A percentile compares a stretch with the other conserved stretches of the same genome.
These are phyloP conservation scores for Polydrusus pterygomalis DNA, from an alignment of 2,888 invertebrate species.

Conservation along the genomic window DNA sequence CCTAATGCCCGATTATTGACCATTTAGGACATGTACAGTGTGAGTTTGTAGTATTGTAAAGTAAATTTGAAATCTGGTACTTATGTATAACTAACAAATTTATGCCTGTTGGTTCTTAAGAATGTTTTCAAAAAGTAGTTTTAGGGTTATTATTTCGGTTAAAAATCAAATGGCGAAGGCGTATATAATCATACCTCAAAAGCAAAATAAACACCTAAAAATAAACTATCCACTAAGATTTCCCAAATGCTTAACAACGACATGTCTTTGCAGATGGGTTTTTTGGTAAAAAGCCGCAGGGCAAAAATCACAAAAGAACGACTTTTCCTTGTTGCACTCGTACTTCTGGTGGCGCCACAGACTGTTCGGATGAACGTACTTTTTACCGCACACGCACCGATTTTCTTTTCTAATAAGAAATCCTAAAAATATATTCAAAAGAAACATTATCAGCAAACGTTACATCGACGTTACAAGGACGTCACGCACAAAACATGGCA, in stretches of 20 bases:
- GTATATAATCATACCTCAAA: no score
- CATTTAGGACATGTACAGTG: no score
- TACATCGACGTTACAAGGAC: not conserved
- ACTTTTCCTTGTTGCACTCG: slow-evolving; percentile 80
- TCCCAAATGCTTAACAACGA: slow-evolving; percentile 50
- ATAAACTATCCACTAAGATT: not conserved
- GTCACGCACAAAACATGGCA: slow-evolving; percentile 23
- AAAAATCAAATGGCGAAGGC: no score
- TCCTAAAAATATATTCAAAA: slow-evolving; percentile 39
- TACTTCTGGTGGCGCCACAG: slow-evolving; percentile 81
- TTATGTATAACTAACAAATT: no score
- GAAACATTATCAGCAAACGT: slow-evolving; percentile 11
- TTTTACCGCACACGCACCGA: slow-evolving; percentile 78
- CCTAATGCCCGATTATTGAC: no score
- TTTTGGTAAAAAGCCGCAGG: slow-evolving; percentile 79
- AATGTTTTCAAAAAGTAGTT: no score
- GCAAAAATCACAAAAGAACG: slow-evolving; percentile 79
- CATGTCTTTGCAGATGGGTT: slow-evolving; percentile 70
- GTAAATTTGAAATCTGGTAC: no score
- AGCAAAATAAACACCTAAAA: not conserved
- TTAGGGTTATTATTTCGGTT: no score
- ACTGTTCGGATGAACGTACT: slow-evolving; percentile 82
- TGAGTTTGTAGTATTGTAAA: no score
- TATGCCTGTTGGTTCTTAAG: no score
- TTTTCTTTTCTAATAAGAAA: slow-evolving; percentile 27